Base-by-base conservation (phyloP, 2,888 invertebrate genomes). In the Hemaris fuciformis region DNA sequence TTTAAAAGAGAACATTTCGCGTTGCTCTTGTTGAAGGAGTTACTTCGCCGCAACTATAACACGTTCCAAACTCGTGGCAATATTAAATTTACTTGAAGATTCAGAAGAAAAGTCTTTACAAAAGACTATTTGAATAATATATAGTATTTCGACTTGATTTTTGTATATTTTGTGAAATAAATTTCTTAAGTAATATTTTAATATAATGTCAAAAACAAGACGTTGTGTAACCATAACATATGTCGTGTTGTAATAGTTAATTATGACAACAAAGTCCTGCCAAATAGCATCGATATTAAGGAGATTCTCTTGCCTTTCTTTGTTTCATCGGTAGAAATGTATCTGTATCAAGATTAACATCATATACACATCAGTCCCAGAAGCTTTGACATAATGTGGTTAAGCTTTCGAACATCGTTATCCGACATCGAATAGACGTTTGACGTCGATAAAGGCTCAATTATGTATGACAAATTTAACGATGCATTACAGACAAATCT, bases 401-500 rank as follows among this genome's bases (percentile, higher is more conserved):
- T 61, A 61, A 13, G 27, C 20, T 27, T n/a, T 45, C 31, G 15
- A 57, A 57, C 56, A 56, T 57, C 31, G 61, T 42, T 56, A 61
- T 61, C 56, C 61, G 61, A 61, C 61, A 27, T 25, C 31, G 23
- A 43, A 61, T 43, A 57, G 61, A 57, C 61, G 57, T 13, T 42
- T 34, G 23, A 20, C 56, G 56, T 61, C 61, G 48, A 60, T 61
- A 31, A 42, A 61, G 23, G 20, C 61, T 57, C 43, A 45, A 42
- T 59, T 43, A 42, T 61, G 34, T 20, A 41, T 53, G n/a, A n/a
- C n/a, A n/a, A n/a, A n/a, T n/a, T n/a, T n/a, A 31, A 18, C 45
- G 31, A 27, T 27, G 31, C 22, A 7, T 27, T 31, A 31, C 20
- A 20, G 27, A 13, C 18, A 10, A 43, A 18, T 27, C 45, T 34